A percentile compares a stretch with the other conserved stretches of the same genome.
Evolutionary conservation across 2,797 vertebrate genomes (phyloP).

Genomic region (Enoplosus armatus): DNA sequence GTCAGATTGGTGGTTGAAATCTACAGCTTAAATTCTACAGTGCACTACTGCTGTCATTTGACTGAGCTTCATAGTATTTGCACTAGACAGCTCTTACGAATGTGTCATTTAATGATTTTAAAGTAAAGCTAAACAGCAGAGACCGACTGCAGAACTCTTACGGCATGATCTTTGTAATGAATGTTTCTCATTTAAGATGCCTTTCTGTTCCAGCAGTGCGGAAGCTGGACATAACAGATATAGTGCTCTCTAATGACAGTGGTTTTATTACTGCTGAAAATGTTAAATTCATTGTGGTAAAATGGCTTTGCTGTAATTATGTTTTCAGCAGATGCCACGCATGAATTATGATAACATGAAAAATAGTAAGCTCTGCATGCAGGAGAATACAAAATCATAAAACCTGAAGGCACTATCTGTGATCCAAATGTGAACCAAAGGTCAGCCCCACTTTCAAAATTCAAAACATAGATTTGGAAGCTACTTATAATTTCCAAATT

Average conservation of each 20-base stretch:
- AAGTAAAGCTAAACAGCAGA: not conserved
- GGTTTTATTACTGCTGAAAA: constrained; percentile 30
- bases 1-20: constrained; percentile 23
- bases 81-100: constrained; percentile 11
- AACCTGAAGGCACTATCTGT: constrained; percentile 2
- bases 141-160: not conserved
- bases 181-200: constrained; percentile 2
- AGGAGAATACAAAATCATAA: not conserved
- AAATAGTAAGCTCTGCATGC: not conserved
- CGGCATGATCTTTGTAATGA: not conserved
- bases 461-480: constrained; percentile 3
- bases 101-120: constrained; percentile 15
- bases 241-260: constrained; percentile 16
- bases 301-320: constrained; percentile 29
- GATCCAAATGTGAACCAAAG: constrained; percentile 5
- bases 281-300: constrained; percentile 1
- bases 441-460: not conserved
- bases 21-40: not conserved
- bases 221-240: constrained; percentile 12
- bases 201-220: constrained; percentile 14
- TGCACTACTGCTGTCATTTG: not conserved
- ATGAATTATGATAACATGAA: constrained; percentile 21
- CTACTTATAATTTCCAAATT: not conserved
- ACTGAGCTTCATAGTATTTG: constrained; percentile 3
- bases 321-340: constrained; percentile 22